Conservation (phyloP, 1,140 invertebrate genomes). For the Drosophila subobscura region DNA sequence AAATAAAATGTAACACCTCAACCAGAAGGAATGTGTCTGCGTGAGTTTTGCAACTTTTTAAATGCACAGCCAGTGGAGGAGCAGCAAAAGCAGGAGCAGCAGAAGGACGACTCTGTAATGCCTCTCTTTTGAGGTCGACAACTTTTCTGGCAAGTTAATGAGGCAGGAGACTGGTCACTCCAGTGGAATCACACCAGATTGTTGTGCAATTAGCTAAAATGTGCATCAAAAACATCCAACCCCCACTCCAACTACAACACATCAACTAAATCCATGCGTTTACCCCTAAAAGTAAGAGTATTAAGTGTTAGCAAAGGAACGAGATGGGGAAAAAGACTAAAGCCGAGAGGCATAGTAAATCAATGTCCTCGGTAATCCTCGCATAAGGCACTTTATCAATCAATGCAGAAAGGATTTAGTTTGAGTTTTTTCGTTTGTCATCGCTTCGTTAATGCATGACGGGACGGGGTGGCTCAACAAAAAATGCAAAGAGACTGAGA, state of each 20-base stretch:
- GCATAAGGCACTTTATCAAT: conserved; percentile 82
- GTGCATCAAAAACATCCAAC: background rate
- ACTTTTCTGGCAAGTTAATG: conserved; percentile 26
- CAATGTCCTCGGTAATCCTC: conserved; percentile 76
- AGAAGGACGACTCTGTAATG: background rate
- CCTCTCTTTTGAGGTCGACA: conserved; percentile 22
- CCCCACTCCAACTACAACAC: too few species aligned
- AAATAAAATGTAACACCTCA: conserved; percentile 77
- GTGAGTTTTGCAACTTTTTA: conserved; percentile 39
- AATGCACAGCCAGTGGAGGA: conserved; percentile 21
- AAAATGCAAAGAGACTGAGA: conserved; percentile 1
- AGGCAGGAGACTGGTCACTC: conserved; percentile 21
- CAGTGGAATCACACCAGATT: conserved; percentile 35
- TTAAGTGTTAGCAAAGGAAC: background rate
- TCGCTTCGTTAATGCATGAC: conserved; percentile 53
- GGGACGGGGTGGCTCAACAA: conserved; percentile 11
- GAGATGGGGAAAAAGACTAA: conserved; percentile 28
- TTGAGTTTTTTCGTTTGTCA: conserved; percentile 68
- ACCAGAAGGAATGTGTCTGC: conserved; percentile 22
- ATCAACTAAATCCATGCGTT: too few species aligned
- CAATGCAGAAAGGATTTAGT: conserved; percentile 80
- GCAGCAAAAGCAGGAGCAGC: conserved; percentile 2
- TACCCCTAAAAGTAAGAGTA: background rate
- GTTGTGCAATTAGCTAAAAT: conserved; percentile 43
- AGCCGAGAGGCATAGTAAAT: conserved; percentile 71